Base-by-base conservation (phyloP, 2,888 invertebrate species). In the Leucoptera coffeella region DNA sequence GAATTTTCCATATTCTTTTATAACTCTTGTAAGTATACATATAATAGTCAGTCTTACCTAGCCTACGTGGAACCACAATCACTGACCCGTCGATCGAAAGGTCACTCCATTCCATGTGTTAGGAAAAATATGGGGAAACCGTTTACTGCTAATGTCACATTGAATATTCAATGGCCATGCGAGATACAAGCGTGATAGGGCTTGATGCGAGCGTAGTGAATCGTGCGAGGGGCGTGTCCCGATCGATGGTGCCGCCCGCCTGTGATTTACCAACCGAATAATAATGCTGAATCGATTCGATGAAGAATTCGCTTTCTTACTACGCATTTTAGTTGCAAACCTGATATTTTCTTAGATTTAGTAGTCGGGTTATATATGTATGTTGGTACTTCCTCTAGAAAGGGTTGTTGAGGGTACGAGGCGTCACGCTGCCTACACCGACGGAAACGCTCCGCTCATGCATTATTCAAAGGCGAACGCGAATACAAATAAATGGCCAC, bases 361-460 rank as follows among this genome's bases (percentile, higher is more conserved):
- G n/a, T n/a, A n/a, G 17, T 7, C 9, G 22, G 22, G 10, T 10
- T 10, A 22, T 22, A 9, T 22, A 22, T 9, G 9, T 17, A 7
- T 17, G 17, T 17, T 17, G 9, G 6, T 17, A 17, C 17, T 17
- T 17, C 9, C 6, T 17, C 6, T 17, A 17, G 17, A 17, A 7
- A 17, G 17, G 6, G 9, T 17, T 7, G 17, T 7, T 17, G 17
- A 7, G 9, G 17, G 9, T 17, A 41, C 25, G 35, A 49, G 67
- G 67, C 67, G 67, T 67, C 69, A 69, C 60, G 67, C 67, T 54
- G 65, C 69, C 67, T 69, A 67, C 67, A 62, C 67, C 65, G 59
- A 51, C 62, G 67, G 67, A 65, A 64, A 67, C 58, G 55, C 50
- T 58, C 46, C 45, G 58, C 60, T 64, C 65, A 67, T 69, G 59